phyloP scores from a whole-genome alignment of 2,797 vertebrate species.

The Catamblyrhynchus diadema region DNA sequence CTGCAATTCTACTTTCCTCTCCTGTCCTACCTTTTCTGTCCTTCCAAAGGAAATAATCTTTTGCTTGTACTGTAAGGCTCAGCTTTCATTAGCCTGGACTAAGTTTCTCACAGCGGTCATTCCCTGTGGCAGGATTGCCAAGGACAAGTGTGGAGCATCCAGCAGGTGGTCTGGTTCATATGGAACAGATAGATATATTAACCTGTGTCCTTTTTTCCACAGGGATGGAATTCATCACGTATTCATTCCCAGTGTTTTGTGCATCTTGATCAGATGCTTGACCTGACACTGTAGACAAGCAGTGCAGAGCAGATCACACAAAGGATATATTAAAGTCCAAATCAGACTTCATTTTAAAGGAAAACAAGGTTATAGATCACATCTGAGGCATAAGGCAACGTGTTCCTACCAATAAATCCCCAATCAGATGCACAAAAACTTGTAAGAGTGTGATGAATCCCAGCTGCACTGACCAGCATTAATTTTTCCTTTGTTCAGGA shows the following conservation, averaged over 20 bases:
- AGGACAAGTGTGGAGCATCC: neutral
- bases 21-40: neutral
- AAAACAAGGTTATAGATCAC: neutral
- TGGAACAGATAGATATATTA: neutral
- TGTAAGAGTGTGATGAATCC: neutral
- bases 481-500: neutral
- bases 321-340: neutral
- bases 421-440: neutral
- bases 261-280: neutral
- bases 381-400: neutral
- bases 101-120: neutral
- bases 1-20: neutral
- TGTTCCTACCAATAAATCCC: neutral
- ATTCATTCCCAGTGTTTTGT: neutral
- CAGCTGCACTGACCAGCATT: conserved; percentile 7
- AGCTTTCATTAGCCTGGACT: neutral
- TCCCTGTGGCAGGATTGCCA: neutral
- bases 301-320: neutral
- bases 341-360: neutral
- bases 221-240: neutral
- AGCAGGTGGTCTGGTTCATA: neutral
- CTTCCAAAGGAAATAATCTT: neutral
- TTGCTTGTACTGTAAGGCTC: neutral
- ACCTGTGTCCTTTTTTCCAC: neutral
- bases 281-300: neutral